These are phyloP conservation scores for Casuarius casuarius DNA, from an alignment of 2,113 vertebrate species.

Conservation along the genomic window DNA sequence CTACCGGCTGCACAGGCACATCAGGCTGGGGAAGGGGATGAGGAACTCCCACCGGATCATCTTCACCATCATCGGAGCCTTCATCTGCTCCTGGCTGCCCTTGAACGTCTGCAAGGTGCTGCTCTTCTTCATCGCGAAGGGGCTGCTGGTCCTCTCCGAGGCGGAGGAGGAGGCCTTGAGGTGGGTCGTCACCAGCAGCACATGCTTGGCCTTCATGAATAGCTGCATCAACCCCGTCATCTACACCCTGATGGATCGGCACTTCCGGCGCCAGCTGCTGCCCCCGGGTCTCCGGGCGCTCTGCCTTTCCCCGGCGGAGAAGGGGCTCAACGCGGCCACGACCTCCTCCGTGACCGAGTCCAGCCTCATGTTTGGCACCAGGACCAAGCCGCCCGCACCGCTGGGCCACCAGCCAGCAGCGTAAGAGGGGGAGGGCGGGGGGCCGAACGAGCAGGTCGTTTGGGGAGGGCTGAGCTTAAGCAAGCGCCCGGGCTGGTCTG, in stretches of 20 bases:
- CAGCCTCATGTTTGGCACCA: not conserved
- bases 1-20: constrained; percentile 75
- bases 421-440: not conserved
- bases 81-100: constrained; percentile 89
- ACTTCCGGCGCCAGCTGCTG: constrained; percentile 76
- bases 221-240: constrained; percentile 88
- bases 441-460: not conserved
- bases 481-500: no score
- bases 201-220: constrained; percentile 87
- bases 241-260: constrained; percentile 84
- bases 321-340: not conserved
- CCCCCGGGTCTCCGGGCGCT: not conserved
- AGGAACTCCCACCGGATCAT: constrained; percentile 85
- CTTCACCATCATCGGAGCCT: constrained; percentile 80
- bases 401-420: not conserved
- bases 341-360: not conserved
- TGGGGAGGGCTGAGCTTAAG: no score
- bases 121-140: constrained; percentile 50
- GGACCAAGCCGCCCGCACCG: not conserved
- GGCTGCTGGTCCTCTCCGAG: constrained; percentile 7
- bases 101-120: constrained; percentile 80
- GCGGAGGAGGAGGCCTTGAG: not conserved
- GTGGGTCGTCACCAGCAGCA: constrained; percentile 74
- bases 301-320: not conserved
- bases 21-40: constrained; percentile 65